Evolutionary conservation across 1,140 invertebrate genomes (phyloP).

Genomic region (Eubasilissa regina): DNA sequence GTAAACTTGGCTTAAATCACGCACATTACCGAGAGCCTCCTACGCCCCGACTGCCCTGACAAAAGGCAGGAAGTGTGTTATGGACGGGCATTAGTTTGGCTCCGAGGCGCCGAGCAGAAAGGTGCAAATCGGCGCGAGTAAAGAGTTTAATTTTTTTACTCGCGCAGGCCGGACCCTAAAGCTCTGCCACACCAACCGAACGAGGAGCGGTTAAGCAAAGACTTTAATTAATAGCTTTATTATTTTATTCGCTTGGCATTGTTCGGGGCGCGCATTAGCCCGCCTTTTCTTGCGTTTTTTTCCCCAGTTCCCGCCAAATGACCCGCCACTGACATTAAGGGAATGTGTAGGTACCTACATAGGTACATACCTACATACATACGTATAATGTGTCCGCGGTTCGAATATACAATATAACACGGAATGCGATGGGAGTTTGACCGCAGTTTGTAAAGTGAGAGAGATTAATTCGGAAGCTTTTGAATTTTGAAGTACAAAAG

Average conservation of each 20-base stretch:
- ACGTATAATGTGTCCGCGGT: too few species aligned
- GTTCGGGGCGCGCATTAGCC: conserved; percentile 34
- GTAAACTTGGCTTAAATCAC: neutral
- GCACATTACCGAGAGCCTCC: neutral
- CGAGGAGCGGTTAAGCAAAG: conserved; percentile 27
- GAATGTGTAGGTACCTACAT: neutral
- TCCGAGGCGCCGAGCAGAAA: conserved; percentile 19
- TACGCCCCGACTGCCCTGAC: neutral
- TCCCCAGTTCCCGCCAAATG: neutral
- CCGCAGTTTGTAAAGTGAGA: too few species aligned
- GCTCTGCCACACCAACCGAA: neutral
- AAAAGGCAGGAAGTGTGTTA: conserved; percentile 41
- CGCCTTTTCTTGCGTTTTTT: conserved; percentile 31
- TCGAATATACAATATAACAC: too few species aligned
- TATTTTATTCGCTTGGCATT: conserved; percentile 48
- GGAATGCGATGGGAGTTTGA: too few species aligned
- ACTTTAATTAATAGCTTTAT: conserved; percentile 56
- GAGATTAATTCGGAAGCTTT: too few species aligned
- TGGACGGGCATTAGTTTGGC: neutral
- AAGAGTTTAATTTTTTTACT: too few species aligned
- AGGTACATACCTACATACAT: too few species aligned
- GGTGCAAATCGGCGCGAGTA: neutral
- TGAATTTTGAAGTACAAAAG: too few species aligned
- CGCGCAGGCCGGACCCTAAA: too few species aligned
- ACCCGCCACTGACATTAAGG: conserved; percentile 7